Conservation (phyloP, 2,797 vertebrate species). For the Danio tinwini region DNA sequence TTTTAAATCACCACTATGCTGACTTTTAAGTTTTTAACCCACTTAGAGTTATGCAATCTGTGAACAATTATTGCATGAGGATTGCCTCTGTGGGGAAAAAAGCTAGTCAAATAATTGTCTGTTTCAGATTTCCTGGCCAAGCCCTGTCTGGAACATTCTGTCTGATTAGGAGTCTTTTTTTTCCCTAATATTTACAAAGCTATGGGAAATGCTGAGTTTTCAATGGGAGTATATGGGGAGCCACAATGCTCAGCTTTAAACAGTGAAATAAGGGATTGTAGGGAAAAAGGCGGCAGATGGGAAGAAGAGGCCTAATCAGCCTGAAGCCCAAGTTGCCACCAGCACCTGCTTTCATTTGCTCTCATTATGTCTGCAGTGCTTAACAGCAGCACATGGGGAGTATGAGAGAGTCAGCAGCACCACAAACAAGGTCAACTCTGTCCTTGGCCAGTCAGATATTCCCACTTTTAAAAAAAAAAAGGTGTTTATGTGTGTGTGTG, state of each 20-base stretch:
- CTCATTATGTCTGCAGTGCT: conserved; percentile 10
- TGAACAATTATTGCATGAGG: not conserved
- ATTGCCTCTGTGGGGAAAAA: not conserved
- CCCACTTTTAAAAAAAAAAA: too few relatives aligned
- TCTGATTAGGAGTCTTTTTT: too few relatives aligned
- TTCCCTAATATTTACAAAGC: not conserved
- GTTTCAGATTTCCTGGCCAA: not conserved
- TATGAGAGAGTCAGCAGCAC: not conserved
- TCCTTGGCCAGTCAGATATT: not conserved
- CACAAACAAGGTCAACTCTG: not conserved
- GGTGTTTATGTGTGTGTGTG: too few relatives aligned
- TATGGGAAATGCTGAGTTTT: not conserved
- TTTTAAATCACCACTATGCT: too few relatives aligned
- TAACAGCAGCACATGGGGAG: conserved; percentile 7
- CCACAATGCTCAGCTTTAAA: not conserved
- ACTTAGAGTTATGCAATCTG: not conserved
- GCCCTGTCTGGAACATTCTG: not conserved
- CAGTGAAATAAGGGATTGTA: not conserved
- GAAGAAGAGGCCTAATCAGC: not conserved
- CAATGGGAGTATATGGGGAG: too few relatives aligned
- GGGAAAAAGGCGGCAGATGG: conserved; percentile 9
- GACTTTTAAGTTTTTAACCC: not conserved
- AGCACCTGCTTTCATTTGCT: conserved; percentile 26
- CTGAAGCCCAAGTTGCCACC: not conserved
- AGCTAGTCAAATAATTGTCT: not conserved